Percentiles rank a stretch among this genome's conserved stretches.
Conservation (phyloP, 1,140 invertebrate genomes). For the Stegodyphus mimosarum region DNA sequence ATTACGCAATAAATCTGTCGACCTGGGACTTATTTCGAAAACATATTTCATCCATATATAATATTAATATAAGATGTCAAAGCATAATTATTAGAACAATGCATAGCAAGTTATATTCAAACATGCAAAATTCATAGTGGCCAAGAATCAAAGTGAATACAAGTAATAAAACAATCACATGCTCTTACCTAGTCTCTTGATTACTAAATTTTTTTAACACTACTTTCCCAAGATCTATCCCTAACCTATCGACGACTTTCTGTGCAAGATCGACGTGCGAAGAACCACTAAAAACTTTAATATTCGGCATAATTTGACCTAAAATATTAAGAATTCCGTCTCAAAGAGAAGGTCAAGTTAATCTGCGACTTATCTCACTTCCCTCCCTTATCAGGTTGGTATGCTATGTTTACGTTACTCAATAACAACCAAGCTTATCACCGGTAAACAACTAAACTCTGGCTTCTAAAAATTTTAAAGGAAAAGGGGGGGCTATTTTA, state of each 20-base stretch:
- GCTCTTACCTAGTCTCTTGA: conserved; percentile 95
- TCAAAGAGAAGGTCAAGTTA: conserved; percentile 11
- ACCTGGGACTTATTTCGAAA: too few species aligned
- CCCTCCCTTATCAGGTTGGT: not conserved
- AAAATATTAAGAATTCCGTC: conserved; percentile 15
- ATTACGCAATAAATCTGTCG: not conserved
- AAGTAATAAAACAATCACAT: not conserved
- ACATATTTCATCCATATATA: not conserved
- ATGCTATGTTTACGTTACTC: too few species aligned
- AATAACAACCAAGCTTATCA: too few species aligned
- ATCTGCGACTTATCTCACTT: not conserved
- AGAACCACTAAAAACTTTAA: conserved; percentile 96
- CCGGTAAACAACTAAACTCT: too few species aligned
- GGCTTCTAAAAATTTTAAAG: too few species aligned
- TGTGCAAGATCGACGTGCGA: conserved; percentile 96
- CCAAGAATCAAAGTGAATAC: not conserved
- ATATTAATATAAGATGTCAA: not conserved
- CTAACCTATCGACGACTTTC: conserved; percentile 91
- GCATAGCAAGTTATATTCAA: not conserved
- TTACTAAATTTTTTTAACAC: conserved; percentile 99
- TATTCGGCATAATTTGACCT: conserved; percentile 85
- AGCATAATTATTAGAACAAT: not conserved
- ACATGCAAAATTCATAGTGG: not conserved
- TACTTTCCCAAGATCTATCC: conserved; percentile 73
- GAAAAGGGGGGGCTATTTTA: too few species aligned